Evolutionary conservation across 2,888 invertebrate species (phyloP).

Genomic region (Epinotia demarniana): DNA sequence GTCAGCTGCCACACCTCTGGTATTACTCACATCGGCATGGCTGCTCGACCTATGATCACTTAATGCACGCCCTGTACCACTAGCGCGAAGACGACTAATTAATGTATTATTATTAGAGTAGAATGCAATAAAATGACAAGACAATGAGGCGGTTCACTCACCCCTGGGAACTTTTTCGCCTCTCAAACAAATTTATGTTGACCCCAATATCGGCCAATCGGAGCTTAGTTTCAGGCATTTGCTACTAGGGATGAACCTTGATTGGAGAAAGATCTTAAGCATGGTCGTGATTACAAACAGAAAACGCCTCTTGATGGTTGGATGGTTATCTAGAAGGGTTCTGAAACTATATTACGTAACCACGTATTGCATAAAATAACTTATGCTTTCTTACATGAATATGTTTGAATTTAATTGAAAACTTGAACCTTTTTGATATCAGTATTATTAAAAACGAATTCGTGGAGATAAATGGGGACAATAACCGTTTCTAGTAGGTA

Average conservation of each 20-base stretch:
- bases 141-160: constrained; percentile 84
- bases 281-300: constrained; percentile 22
- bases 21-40: constrained; percentile 83
- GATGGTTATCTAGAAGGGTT: constrained; percentile 4
- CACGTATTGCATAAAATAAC: neutral
- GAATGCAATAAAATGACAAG: constrained; percentile 79
- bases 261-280: constrained; percentile 38
- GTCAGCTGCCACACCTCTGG: constrained; percentile 77
- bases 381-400: neutral
- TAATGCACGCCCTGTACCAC: constrained; percentile 79
- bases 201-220: constrained; percentile 43
- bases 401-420: neutral
- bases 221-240: constrained; percentile 35
- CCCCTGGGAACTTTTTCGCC: constrained; percentile 57
- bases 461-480: neutral
- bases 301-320: constrained; percentile 21
- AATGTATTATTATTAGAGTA: constrained; percentile 81
- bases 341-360: constrained; percentile 32
- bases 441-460: neutral
- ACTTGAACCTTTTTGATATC: neutral
- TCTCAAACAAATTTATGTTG: constrained; percentile 44
- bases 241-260: neutral
- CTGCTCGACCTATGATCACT: constrained; percentile 71
- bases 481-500: neutral
- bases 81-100: constrained; percentile 76